Conservation (phyloP, 2,888 invertebrate species). For the Trissolcus brochymenae region DNA sequence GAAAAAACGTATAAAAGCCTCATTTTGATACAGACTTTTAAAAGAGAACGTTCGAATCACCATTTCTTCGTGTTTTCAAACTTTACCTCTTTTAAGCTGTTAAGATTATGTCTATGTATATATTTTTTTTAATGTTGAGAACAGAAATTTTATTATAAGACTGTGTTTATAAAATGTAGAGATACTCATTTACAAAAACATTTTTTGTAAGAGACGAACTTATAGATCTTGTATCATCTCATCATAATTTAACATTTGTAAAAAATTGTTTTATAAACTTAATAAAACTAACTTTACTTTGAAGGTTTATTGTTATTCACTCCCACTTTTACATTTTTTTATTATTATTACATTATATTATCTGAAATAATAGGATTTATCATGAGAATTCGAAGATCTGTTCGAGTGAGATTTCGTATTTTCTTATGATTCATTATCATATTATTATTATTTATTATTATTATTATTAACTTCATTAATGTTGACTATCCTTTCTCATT, state of each 20-base stretch:
- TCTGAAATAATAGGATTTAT: too few relatives aligned
- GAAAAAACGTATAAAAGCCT: constrained; percentile 36
- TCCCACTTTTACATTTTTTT: not conserved
- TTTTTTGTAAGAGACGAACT: not conserved
- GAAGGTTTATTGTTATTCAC: not conserved
- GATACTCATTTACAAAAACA: too few relatives aligned
- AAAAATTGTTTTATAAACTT: constrained; percentile 34
- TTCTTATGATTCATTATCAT: too few relatives aligned
- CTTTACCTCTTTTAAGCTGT: not conserved
- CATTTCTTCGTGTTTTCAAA: constrained; percentile 16
- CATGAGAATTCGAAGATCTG: too few relatives aligned
- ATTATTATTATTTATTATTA: too few relatives aligned
- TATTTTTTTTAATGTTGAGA: constrained; percentile 9
- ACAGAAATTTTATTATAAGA: constrained; percentile 15
- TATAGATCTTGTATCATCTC: not conserved
- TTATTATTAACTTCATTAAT: too few relatives aligned
- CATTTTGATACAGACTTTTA: constrained; percentile 27
- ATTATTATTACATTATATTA: not conserved
- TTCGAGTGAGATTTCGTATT: too few relatives aligned
- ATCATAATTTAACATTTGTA: constrained; percentile 24
- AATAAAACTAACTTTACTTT: constrained; percentile 7
- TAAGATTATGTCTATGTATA: constrained; percentile 2
- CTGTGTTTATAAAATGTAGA: not conserved
- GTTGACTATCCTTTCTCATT: too few relatives aligned
- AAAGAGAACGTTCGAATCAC: constrained; percentile 34